Conservation (phyloP, 2,888 invertebrate genomes). For the Sinohyriopsis cumingii region DNA sequence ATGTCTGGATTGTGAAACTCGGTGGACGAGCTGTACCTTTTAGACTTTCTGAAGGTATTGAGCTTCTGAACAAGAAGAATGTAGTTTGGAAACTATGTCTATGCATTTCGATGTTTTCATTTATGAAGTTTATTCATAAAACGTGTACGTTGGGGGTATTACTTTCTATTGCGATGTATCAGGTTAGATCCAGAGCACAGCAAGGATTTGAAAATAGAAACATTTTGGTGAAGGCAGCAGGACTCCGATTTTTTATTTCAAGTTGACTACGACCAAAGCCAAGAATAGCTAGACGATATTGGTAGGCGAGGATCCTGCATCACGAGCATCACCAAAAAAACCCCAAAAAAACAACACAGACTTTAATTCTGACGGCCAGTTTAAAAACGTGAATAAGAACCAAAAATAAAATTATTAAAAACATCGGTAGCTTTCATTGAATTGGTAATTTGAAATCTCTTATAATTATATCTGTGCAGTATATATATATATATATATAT, state of each 20-base stretch:
- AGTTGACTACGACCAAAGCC: not conserved
- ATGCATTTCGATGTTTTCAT: no score
- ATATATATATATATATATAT: no score
- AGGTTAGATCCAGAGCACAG: not conserved
- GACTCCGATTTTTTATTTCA: not conserved
- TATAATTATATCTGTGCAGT: no score
- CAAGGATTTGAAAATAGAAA: not conserved
- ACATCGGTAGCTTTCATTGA: no score
- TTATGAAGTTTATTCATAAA: not conserved
- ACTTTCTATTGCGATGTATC: no score
- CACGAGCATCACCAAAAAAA: constrained; percentile 5
- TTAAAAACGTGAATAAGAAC: no score
- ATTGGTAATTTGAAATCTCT: no score
- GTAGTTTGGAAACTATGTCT: no score
- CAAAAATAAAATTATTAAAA: no score
- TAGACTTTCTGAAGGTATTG: constrained; percentile 1
- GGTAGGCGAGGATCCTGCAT: not conserved
- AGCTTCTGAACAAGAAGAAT: not conserved
- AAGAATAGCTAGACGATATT: not conserved
- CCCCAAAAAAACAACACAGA: no score
- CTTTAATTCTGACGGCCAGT: no score
- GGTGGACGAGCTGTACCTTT: constrained; percentile 9
- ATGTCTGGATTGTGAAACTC: constrained; percentile 10
- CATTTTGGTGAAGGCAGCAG: constrained; percentile 1
- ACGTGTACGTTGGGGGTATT: not conserved